Conservation (phyloP, 2,797 vertebrate species). For the Sebastes elongatus region DNA sequence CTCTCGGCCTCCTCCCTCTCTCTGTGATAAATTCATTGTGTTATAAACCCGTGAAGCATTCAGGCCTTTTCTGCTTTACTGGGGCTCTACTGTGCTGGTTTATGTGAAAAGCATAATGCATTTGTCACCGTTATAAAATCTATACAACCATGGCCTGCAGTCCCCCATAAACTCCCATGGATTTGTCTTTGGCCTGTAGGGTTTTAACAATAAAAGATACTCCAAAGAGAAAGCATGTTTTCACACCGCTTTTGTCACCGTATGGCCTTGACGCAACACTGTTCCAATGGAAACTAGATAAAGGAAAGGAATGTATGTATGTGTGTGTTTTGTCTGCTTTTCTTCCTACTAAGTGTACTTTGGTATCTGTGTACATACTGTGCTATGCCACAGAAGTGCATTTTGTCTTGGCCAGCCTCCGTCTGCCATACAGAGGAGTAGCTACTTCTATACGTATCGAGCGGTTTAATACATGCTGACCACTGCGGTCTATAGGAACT, state of each 20-base stretch:
- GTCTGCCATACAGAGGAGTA: constrained; percentile 5
- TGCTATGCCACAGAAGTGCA: constrained; percentile 24
- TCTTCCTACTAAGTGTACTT: constrained; percentile 21
- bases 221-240: constrained; percentile 66
- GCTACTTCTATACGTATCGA: constrained; percentile 42
- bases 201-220: constrained; percentile 65
- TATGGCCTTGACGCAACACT: constrained; percentile 59
- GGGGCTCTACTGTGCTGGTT: constrained; percentile 69
- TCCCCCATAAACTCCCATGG: constrained; percentile 66
- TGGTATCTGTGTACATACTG: constrained; percentile 40
- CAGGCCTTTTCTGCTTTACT: constrained; percentile 70
- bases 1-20: constrained; percentile 34
- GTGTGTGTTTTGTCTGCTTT: constrained; percentile 57
- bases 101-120: constrained; percentile 66
- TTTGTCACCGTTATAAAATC: constrained; percentile 78
- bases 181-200: constrained; percentile 64
- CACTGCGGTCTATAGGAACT: constrained; percentile 55
- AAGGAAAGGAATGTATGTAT: constrained; percentile 51
- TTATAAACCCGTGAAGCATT: constrained; percentile 74
- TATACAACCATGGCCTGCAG: constrained; percentile 66
- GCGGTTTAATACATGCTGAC: constrained; percentile 38
- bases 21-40: constrained; percentile 67
- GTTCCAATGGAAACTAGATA: constrained; percentile 62
- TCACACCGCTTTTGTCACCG: constrained; percentile 58
- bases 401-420: constrained; percentile 27